These are phyloP conservation scores for Patella caerulea DNA, from an alignment of 2,888 invertebrate genomes.

Conservation along the genomic window DNA sequence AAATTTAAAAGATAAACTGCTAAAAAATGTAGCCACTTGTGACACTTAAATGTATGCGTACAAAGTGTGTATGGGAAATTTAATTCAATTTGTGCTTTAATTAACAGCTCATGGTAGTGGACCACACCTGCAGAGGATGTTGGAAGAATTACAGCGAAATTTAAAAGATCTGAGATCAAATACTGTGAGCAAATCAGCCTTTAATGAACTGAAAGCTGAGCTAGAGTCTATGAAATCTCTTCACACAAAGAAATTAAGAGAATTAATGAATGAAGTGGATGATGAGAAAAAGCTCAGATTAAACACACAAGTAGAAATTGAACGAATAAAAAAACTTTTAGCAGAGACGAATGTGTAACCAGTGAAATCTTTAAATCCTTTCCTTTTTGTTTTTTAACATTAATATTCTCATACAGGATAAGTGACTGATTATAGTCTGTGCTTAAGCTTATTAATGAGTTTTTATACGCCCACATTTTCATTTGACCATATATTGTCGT, in stretches of 20 bases:
- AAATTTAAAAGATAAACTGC: too few species aligned
- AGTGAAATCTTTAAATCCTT: neutral
- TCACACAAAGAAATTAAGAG: constrained; percentile 57
- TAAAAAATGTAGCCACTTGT: too few species aligned
- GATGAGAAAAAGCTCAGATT: constrained; percentile 72
- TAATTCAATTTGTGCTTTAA: too few species aligned
- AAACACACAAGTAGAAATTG: constrained; percentile 71
- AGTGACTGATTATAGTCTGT: too few species aligned
- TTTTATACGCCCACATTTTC: too few species aligned
- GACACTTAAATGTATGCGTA: too few species aligned
- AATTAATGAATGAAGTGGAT: constrained; percentile 67
- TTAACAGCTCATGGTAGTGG: constrained; percentile 29
- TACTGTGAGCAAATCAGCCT: constrained; percentile 78
- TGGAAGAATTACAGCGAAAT: constrained; percentile 58
- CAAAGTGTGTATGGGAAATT: too few species aligned
- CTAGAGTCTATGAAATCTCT: constrained; percentile 53
- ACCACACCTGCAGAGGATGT: constrained; percentile 40
- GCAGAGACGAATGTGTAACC: constrained; percentile 57
- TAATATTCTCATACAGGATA: too few species aligned
- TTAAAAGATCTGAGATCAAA: constrained; percentile 52
- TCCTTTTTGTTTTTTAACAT: too few species aligned
- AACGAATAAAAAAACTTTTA: constrained; percentile 67
- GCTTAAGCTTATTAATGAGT: too few species aligned
- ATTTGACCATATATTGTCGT: too few species aligned
- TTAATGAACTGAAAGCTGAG: constrained; percentile 78